Base-by-base conservation (phyloP, 1,140 invertebrate genomes). In the Diuraphis noxia region DNA sequence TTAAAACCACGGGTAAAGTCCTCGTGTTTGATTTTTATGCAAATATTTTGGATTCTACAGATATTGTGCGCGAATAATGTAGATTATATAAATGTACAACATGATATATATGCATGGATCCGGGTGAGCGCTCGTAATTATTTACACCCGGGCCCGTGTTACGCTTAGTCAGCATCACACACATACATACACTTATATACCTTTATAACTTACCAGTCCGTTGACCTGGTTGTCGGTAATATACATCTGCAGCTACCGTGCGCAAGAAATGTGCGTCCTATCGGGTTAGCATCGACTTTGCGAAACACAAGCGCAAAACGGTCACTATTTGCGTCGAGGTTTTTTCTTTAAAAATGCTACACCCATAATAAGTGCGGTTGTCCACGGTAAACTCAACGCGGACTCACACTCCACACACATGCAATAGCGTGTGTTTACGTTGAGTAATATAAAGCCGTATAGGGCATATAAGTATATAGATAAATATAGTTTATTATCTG, bases 41-140 rank as follows among this genome's bases (percentile, higher is more conserved):
- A 79, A 90, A 90, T n/a, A n/a, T 90, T 23, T 79, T 43, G 72
- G 41, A 79, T 89, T 79, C 77, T 25, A 63, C 21, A 46, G 19
- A 79, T 63, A 63, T 72, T 88, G 36, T 56, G 38, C 52, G 1
- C 84, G 43, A 43, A 85, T 85, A 85, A 52, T 88, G 36, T 86
- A 34, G n/a, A n/a, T 46, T 38, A 30, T 88, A 49, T 87, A 46
- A 56, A 56, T 56, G 30, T 56, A 56, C 13, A 30, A 56, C 1
- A 46, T n/a, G n/a, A n/a, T 56, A 21, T 38, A 38, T 17, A 79
- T 36, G 79, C 23, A 81, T 38, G 79, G 79, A 72, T 72, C 56
- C 86, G 49, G 17, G 49, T 88, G 46, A 41, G 52, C 56, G 88
- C 88, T 43, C 88, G 63, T 89, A 79, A 89, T 89, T 34, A 34